These are phyloP conservation scores for Sardinella longiceps DNA, from an alignment of 2,797 vertebrate genomes.

Conservation along the genomic window DNA sequence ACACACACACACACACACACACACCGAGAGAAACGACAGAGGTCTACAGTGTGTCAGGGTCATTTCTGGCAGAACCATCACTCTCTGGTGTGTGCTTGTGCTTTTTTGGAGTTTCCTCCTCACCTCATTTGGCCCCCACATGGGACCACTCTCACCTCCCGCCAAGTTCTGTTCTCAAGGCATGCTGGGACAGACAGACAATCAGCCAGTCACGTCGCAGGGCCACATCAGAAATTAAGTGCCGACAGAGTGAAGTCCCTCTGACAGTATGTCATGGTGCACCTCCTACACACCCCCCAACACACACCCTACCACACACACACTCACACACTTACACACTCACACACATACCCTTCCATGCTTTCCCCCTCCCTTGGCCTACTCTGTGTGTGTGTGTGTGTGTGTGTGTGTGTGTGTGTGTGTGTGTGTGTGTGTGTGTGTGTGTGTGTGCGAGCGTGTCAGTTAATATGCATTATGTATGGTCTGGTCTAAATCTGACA, in stretches of 20 bases:
- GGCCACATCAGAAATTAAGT: background rate
- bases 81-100: background rate
- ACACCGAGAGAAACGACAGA: background rate
- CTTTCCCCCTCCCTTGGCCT: background rate
- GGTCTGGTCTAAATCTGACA: background rate
- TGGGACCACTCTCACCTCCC: background rate
- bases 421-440: no score
- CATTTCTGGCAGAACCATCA: background rate
- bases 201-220: background rate
- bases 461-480: conserved; percentile 5
- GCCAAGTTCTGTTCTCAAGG: background rate
- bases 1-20: background rate
- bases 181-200: background rate
- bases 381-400: background rate
- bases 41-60: background rate
- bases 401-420: no score
- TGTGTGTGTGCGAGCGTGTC: no score
- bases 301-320: background rate
- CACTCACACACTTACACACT: background rate
- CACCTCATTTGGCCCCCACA: background rate
- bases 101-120: background rate
- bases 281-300: background rate
- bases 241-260: background rate
- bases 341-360: background rate
- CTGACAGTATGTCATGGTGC: background rate